Conservation (phyloP, 2,797 vertebrate genomes). For the Agapornis canus region DNA sequence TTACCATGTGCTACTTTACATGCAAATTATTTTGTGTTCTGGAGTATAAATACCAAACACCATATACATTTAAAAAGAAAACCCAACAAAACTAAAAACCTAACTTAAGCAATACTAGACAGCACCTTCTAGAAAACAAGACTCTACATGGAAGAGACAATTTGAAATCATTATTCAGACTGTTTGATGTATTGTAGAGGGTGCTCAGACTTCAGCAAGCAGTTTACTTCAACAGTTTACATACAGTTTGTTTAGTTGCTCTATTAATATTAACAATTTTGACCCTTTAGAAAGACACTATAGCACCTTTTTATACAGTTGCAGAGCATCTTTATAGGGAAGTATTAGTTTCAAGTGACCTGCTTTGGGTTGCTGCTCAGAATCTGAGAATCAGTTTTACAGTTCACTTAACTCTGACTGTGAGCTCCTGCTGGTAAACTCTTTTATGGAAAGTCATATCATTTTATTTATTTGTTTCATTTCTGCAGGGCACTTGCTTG, state of each 20-base stretch:
- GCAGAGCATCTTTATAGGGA: neutral
- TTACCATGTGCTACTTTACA: neutral
- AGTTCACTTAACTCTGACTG: neutral
- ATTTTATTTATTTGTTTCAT: neutral
- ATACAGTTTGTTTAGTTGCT: neutral
- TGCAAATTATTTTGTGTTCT: neutral
- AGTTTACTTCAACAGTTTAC: neutral
- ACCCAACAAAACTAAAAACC: neutral
- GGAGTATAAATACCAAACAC: neutral
- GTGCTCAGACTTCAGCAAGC: neutral
- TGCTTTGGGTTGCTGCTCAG: neutral
- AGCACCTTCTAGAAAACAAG: neutral
- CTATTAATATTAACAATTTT: neutral
- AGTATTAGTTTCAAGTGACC: neutral
- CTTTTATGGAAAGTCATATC: neutral
- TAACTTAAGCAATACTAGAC: neutral
- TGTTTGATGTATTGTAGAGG: neutral
- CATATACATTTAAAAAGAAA: neutral
- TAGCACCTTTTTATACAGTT: neutral
- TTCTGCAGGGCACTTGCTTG: conserved; percentile 89
- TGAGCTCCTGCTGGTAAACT: neutral
- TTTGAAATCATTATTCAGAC: neutral
- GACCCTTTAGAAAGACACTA: neutral
- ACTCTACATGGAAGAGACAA: neutral
- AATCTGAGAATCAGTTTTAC: neutral